These are phyloP conservation scores for Ceyx melanurus DNA, from an alignment of 2,113 vertebrate genomes.

Conservation along the genomic window DNA sequence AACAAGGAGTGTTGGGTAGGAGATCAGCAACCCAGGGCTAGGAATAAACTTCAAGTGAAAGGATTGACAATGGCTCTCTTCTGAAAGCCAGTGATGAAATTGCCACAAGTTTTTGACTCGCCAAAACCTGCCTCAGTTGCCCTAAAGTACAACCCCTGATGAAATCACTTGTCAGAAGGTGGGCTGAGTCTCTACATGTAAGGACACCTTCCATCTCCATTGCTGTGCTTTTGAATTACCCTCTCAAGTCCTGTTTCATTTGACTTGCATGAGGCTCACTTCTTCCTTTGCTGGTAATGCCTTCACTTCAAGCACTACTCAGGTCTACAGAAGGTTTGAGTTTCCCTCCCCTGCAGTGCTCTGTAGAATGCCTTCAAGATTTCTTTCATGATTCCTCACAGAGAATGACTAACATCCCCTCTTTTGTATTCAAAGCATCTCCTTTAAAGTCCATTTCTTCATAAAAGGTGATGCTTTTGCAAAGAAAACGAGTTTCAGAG, in stretches of 20 bases:
- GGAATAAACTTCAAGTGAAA: not conserved
- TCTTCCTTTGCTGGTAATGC: not conserved
- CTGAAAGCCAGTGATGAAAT: not conserved
- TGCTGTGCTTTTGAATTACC: not conserved
- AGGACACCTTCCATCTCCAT: not conserved
- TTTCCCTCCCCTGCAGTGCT: not conserved
- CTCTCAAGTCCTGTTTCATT: not conserved
- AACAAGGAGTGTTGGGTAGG: not conserved
- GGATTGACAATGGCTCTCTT: not conserved
- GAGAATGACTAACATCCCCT: not conserved
- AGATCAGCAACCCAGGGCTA: not conserved
- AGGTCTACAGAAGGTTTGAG: not conserved
- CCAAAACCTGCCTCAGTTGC: not conserved
- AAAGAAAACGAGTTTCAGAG: not conserved
- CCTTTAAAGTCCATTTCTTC: not conserved
- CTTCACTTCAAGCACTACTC: not conserved
- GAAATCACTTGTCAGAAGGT: not conserved
- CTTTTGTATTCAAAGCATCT: not conserved
- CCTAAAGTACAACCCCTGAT: not conserved
- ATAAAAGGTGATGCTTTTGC: not conserved
- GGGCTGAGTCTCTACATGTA: fast-evolving
- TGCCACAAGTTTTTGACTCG: not conserved
- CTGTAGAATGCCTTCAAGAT: not conserved
- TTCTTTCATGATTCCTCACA: not conserved
- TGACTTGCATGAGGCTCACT: not conserved